Percentiles rank a stretch among this genome's conserved stretches.
phyloP scores from a whole-genome alignment of 2,797 vertebrate genomes.

The Acrocephalus scirpaceus region DNA sequence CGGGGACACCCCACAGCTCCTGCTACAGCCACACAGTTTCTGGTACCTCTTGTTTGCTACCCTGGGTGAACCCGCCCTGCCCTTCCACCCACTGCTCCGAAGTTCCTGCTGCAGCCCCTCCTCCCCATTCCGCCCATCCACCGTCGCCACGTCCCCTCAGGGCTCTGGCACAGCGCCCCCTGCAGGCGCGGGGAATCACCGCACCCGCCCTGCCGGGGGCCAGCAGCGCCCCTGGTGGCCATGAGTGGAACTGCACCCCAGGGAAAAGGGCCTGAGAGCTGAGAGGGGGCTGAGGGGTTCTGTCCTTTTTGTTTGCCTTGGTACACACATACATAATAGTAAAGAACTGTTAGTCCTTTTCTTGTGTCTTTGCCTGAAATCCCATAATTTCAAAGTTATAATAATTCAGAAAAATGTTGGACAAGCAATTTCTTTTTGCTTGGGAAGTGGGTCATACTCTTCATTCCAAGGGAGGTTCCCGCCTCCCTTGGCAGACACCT shows the following conservation, averaged over 20 bases:
- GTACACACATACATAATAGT: background rate
- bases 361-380: background rate
- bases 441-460: background rate
- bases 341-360: too few species aligned
- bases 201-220: background rate
- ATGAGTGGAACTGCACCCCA: background rate
- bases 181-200: background rate
- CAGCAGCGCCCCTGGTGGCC: background rate
- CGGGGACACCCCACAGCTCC: rapidly evolving
- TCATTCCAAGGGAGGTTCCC: background rate
- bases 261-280: background rate
- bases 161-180: background rate
- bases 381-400: background rate
- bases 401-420: background rate
- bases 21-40: too few species aligned
- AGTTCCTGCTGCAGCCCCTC: background rate
- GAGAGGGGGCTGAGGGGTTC: background rate
- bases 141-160: background rate
- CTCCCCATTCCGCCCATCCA: rapidly evolving
- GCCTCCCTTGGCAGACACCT: background rate
- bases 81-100: background rate
- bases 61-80: background rate
- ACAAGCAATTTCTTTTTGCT: too few species aligned
- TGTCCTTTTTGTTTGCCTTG: background rate
- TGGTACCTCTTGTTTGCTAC: too few species aligned